phyloP scores from a whole-genome alignment of 2,797 vertebrate genomes.

The Onychomys torridus region DNA sequence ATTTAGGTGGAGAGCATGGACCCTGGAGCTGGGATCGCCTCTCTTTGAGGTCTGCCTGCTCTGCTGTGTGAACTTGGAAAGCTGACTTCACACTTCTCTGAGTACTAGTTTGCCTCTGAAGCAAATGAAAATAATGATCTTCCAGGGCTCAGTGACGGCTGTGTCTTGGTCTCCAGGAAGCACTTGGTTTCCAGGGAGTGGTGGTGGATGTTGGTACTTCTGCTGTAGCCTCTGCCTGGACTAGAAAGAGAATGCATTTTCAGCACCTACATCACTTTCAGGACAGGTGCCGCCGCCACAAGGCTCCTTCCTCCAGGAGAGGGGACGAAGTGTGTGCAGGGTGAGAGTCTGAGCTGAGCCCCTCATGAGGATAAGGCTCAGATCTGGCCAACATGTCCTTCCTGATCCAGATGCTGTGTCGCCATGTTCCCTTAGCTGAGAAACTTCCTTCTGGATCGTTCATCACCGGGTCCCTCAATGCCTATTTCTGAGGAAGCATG shows the following conservation, averaged over 20 bases:
- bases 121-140: not conserved
- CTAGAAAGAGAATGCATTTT: not conserved
- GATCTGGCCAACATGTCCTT: fast-evolving
- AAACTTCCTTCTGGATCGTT: not conserved
- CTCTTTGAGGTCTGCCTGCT: not conserved
- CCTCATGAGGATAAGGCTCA: not conserved
- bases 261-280: not conserved
- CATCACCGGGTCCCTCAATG: not conserved
- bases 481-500: not conserved
- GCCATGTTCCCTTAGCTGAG: not conserved
- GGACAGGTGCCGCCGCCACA: fast-evolving
- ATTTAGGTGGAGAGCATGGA: not conserved
- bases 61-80: not conserved
- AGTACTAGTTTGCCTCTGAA: not conserved
- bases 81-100: not conserved
- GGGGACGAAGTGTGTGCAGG: not conserved
- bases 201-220: not conserved
- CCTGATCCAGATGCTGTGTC: too few relatives aligned
- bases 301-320: not conserved
- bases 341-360: not conserved
- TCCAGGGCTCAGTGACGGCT: not conserved
- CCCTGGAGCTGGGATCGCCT: not conserved
- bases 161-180: not conserved
- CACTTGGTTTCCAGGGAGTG: not conserved
- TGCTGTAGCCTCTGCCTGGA: not conserved